Evolutionary conservation across 2,888 invertebrate species (phyloP), one percentile per base, ranked within the genome.

Genomic region (Branchipolynoe longqiensis): DNA sequence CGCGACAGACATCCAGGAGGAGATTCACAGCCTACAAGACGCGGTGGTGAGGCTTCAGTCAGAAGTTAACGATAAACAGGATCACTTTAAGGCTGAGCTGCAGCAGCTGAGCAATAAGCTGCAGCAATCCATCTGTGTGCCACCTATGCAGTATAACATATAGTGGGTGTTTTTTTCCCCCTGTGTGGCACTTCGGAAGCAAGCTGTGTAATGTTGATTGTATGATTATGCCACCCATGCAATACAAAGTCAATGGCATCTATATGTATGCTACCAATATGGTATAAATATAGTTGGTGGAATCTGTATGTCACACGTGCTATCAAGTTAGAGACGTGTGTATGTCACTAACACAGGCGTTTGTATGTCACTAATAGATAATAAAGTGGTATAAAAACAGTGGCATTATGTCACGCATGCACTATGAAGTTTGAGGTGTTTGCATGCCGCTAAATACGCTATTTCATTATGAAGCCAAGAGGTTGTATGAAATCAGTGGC

Each of bases 11-110:
- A 86, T 85, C 12, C 81, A 54, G 41, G 82, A 59, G 25, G 82
- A 82, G 54, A 82, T 58, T 33, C 0, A 25, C 3, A 36, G 41
- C 4, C 62, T 88, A 58, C 40, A 86, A 12, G 62, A 48, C 28
- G 36, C 40, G 18, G 82, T 86, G n/a, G n/a, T 40, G 8, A 18
- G 33, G 4, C 58, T 88, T n/a, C 84, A 88, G 84, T 59, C 59
- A 28, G 86, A 88, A 33, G 82, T 88, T 33, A 38, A 78, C 6
- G 78, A 12, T 18, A 86, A 87, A 36, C 87, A 88, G 64, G 83
- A 85, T 56, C 31, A 58, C 40, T 86, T 88, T 74, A 81, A 59
- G 83, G 36, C n/a, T 18, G 87, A 88, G 73, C 56, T 88, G 54
- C 54, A 87, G 41, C 48, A 59, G 33, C 48, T 88, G 18, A 86